phyloP scores from a whole-genome alignment of 2,888 invertebrate genomes.

The Pristionchus japonicus region DNA sequence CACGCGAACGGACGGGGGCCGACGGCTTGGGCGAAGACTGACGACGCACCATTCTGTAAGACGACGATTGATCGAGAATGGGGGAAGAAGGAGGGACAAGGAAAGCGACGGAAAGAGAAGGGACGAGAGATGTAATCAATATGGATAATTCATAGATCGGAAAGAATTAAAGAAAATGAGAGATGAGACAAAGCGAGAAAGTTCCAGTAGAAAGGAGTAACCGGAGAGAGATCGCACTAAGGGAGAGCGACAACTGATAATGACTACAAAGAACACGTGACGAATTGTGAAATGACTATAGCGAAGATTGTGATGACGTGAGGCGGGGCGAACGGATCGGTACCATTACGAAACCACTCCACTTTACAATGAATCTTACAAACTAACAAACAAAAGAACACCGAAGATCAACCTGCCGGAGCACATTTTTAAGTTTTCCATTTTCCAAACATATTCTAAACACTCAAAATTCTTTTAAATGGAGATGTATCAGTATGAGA shows the following conservation, averaged over 20 bases:
- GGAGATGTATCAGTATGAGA: no score
- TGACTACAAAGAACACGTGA: constrained; percentile 42
- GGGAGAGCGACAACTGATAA: constrained; percentile 8
- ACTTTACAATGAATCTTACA: not conserved
- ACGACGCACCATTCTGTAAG: constrained; percentile 67
- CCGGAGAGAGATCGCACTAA: not conserved
- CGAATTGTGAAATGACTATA: constrained; percentile 1
- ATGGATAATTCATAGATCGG: not conserved
- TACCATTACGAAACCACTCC: not conserved
- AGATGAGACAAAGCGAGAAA: not conserved
- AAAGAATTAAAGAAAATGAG: not conserved
- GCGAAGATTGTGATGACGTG: not conserved
- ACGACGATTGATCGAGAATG: not conserved
- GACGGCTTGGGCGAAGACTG: constrained; percentile 67
- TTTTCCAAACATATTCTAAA: not conserved
- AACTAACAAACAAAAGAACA: not conserved
- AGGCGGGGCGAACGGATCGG: not conserved
- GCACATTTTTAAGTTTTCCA: not conserved
- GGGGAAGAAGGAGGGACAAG: not conserved
- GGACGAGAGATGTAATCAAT: not conserved
- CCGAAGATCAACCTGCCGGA: not conserved
- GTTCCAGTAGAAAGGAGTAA: not conserved
- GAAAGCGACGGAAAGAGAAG: not conserved
- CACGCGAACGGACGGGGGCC: constrained; percentile 64
- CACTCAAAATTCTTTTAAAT: no score